These are phyloP conservation scores for Diploscapter pachys DNA, from an alignment of 1,140 invertebrate genomes.

Conservation along the genomic window DNA sequence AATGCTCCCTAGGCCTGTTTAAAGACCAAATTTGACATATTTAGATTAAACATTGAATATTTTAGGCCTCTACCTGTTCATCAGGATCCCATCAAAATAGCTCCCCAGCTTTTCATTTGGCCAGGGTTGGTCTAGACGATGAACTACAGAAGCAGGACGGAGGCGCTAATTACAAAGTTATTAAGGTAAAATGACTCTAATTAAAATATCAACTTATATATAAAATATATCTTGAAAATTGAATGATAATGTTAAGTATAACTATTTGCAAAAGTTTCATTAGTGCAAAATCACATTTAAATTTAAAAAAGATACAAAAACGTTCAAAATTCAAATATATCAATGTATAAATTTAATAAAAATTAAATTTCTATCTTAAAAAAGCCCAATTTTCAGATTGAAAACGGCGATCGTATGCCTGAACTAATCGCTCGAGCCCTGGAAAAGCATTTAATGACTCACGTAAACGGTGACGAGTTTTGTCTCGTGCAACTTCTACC, in stretches of 20 bases:
- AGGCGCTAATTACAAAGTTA: constrained; percentile 54
- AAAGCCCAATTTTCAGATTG: constrained; percentile 23
- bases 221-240: no score
- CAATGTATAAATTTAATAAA: no score
- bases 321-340: no score
- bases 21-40: no score
- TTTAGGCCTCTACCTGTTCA: constrained; percentile 13
- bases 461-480: constrained; percentile 37
- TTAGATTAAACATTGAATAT: no score
- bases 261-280: no score
- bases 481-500: constrained; percentile 56
- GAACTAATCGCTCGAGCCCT: constrained; percentile 48
- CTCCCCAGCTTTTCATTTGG: constrained; percentile 18
- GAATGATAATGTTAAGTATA: no score
- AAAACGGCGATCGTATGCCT: constrained; percentile 54
- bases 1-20: no score
- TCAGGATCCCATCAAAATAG: constrained; percentile 3
- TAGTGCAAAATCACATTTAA: no score
- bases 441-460: constrained; percentile 51
- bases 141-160: constrained; percentile 42
- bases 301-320: no score
- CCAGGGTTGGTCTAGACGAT: constrained; percentile 52
- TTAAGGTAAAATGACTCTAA: constrained; percentile 36
- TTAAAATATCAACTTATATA: no score
- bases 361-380: no score